Evolutionary conservation across 2,113 vertebrate genomes (phyloP).

Genomic region (Prinia subflava): DNA sequence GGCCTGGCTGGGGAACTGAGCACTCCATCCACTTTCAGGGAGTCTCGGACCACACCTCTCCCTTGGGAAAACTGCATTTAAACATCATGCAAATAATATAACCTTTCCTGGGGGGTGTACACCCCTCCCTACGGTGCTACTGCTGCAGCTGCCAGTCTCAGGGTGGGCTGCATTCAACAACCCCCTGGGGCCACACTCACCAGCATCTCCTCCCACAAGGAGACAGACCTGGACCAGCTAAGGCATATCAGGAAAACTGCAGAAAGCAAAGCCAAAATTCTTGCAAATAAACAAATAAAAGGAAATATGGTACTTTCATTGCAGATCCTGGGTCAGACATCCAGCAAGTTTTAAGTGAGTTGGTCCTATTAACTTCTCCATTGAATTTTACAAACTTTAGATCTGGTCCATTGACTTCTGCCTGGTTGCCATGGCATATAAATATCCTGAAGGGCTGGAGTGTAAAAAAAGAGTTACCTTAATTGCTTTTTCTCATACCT

Average conservation of each 20-base stretch:
- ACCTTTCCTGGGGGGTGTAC: rapidly evolving
- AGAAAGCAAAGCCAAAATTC: not conserved
- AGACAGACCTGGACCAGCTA: rapidly evolving
- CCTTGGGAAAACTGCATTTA: not conserved
- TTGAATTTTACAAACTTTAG: not conserved
- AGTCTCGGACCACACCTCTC: not conserved
- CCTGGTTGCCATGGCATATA: not conserved
- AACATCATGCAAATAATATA: not conserved
- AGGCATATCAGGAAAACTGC: not conserved
- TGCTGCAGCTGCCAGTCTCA: not conserved
- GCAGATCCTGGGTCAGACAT: not conserved
- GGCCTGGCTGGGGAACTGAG: not conserved
- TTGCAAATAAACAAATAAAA: not conserved
- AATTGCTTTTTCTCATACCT: not conserved
- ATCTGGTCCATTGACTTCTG: not conserved
- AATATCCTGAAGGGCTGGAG: not conserved
- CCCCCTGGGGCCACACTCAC: not conserved
- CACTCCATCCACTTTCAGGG: not conserved
- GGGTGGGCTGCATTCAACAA: rapidly evolving
- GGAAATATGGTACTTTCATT: not conserved
- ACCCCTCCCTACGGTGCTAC: not conserved
- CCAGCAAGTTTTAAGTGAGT: not conserved
- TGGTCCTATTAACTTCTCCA: not conserved
- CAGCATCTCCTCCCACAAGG: not conserved
- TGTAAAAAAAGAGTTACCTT: not conserved